Evolutionary conservation across 2,888 invertebrate genomes (phyloP).

Genomic region (Drosophila atripex): DNA sequence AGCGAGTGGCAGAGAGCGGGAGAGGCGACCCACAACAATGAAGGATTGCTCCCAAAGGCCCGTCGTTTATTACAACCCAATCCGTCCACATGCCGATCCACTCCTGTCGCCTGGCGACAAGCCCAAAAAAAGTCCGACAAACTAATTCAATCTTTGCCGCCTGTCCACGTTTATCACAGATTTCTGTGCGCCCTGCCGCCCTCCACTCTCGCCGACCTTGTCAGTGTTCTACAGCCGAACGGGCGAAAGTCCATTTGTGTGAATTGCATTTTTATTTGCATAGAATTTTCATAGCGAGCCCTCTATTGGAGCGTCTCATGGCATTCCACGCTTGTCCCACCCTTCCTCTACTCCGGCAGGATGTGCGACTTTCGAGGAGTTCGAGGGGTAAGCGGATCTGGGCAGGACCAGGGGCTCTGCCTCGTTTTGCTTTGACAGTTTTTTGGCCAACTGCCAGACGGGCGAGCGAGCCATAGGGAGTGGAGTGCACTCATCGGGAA

Average conservation of each 20-base stretch:
- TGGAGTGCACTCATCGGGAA: slow-evolving; percentile 50
- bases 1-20: slow-evolving; percentile 54
- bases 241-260: slow-evolving; percentile 64
- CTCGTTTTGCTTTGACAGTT: slow-evolving; percentile 77
- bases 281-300: slow-evolving; percentile 74
- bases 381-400: neutral
- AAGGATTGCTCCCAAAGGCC: slow-evolving; percentile 23
- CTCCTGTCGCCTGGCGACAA: slow-evolving; percentile 7
- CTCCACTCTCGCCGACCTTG: slow-evolving; percentile 19
- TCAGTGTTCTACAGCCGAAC: slow-evolving; percentile 43
- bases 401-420: slow-evolving; percentile 36
- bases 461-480: slow-evolving; percentile 42
- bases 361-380: slow-evolving; percentile 32
- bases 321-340: slow-evolving; percentile 54
- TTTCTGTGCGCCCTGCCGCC: slow-evolving; percentile 17
- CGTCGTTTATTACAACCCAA: slow-evolving; percentile 1
- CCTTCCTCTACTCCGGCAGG: slow-evolving; percentile 21
- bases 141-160: slow-evolving; percentile 74
- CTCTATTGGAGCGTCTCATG: slow-evolving; percentile 44
- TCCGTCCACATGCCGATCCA: slow-evolving; percentile 3
- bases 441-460: slow-evolving; percentile 72
- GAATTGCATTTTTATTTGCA: slow-evolving; percentile 79
- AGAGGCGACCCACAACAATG: slow-evolving; percentile 41
- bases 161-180: slow-evolving; percentile 70
- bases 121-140: slow-evolving; percentile 55